phyloP scores from a whole-genome alignment of 2,797 vertebrate species.

The Acanthurus leucopareius region DNA sequence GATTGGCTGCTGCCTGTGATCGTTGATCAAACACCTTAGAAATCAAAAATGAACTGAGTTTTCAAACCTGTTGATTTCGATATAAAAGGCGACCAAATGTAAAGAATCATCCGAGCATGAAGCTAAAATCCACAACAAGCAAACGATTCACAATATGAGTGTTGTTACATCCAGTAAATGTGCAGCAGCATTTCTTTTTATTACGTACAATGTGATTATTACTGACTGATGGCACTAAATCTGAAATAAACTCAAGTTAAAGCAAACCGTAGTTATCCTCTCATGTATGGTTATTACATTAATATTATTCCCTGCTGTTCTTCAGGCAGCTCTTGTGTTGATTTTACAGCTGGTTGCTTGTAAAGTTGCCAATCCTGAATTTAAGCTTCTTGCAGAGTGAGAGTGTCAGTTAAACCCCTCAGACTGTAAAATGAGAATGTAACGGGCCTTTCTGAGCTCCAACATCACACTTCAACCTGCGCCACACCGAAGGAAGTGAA shows the following conservation, averaged over 20 bases:
- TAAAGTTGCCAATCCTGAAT: slow-evolving; percentile 18
- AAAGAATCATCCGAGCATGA: too few relatives aligned
- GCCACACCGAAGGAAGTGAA: not conserved
- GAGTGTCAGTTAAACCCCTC: slow-evolving; percentile 50
- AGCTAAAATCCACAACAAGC: too few relatives aligned
- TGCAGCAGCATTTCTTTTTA: too few relatives aligned
- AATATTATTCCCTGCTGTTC: slow-evolving; percentile 14
- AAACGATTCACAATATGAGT: too few relatives aligned
- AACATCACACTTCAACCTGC: slow-evolving; percentile 26
- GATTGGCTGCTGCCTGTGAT: too few relatives aligned
- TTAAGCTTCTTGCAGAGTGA: slow-evolving; percentile 35
- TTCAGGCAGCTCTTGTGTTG: slow-evolving; percentile 21
- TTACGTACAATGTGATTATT: too few relatives aligned
- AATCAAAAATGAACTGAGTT: too few relatives aligned
- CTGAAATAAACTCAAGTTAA: not conserved
- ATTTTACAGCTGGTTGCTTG: slow-evolving; percentile 18
- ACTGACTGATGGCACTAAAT: not conserved
- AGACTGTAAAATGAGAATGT: slow-evolving; percentile 66
- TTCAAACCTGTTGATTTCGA: too few relatives aligned
- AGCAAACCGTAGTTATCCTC: slow-evolving; percentile 22
- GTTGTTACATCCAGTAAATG: too few relatives aligned
- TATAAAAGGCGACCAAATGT: too few relatives aligned
- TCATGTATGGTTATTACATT: slow-evolving; percentile 10
- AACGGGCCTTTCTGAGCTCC: slow-evolving; percentile 25
- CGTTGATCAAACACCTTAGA: too few relatives aligned